Conservation (phyloP, 2,113 vertebrate genomes). For the Serinus canaria region DNA sequence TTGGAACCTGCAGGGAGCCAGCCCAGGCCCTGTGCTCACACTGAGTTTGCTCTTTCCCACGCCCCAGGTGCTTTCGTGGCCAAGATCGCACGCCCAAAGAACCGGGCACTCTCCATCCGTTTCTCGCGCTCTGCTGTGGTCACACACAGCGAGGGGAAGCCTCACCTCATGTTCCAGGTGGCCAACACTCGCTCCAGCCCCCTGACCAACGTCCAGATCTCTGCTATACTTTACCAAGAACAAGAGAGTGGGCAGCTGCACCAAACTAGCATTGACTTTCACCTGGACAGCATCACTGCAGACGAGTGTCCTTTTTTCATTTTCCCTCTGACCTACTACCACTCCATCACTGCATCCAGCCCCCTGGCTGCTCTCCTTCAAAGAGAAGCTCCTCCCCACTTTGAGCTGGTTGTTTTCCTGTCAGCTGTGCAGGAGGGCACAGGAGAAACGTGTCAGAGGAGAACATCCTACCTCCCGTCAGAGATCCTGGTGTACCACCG, state of each 20-base stretch:
- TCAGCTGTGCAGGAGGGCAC: slow-evolving; percentile 92
- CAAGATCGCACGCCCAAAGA: slow-evolving; percentile 95
- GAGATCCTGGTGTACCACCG: slow-evolving; percentile 87
- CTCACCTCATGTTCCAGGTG: slow-evolving; percentile 87
- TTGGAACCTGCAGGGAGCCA: not conserved
- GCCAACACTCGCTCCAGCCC: slow-evolving; percentile 87
- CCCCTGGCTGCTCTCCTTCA: slow-evolving; percentile 84
- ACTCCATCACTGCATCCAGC: slow-evolving; percentile 83
- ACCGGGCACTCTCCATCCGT: slow-evolving; percentile 87
- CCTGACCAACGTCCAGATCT: slow-evolving; percentile 85
- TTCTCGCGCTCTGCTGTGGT: slow-evolving; percentile 89
- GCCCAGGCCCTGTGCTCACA: not conserved
- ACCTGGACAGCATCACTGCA: slow-evolving; percentile 79
- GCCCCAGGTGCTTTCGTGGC: slow-evolving; percentile 94
- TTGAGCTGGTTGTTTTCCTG: slow-evolving; percentile 91
- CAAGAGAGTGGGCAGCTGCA: slow-evolving; percentile 83
- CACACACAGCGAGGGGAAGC: slow-evolving; percentile 81
- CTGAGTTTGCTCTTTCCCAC: not conserved
- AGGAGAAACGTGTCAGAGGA: slow-evolving; percentile 90
- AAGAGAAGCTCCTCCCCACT: slow-evolving; percentile 77
- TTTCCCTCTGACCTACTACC: slow-evolving; percentile 91
- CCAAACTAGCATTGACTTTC: slow-evolving; percentile 90
- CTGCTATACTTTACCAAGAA: slow-evolving; percentile 90
- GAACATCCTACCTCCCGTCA: slow-evolving; percentile 90
- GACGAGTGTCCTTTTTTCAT: slow-evolving; percentile 89